Evolutionary conservation across 2,797 vertebrate genomes (phyloP).

Genomic region (Periophthalmus magnuspinnatus): DNA sequence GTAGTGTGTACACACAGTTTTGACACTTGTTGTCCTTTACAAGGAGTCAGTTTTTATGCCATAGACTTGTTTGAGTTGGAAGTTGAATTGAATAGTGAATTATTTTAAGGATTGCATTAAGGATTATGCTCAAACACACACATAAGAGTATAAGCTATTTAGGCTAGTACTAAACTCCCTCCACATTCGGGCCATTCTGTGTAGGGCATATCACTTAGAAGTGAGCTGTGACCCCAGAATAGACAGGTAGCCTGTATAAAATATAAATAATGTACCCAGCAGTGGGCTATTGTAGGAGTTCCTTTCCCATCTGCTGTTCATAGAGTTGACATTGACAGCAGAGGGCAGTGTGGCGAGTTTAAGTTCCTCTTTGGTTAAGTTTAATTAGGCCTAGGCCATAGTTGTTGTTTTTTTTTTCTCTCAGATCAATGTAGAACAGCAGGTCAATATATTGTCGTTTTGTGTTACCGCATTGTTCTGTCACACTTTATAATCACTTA

Average conservation of each 20-base stretch:
- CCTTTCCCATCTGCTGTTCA: background rate
- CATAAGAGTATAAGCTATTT: no score
- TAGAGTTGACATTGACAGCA: background rate
- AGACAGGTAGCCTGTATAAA: background rate
- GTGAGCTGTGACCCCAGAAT: background rate
- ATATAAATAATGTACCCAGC: background rate
- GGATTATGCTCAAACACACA: no score
- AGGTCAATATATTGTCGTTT: background rate
- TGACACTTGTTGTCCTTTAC: no score
- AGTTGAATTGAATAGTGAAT: no score
- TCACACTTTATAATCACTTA: no score
- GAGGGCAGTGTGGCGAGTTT: constrained; percentile 1
- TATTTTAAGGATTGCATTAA: no score
- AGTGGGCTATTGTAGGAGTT: background rate
- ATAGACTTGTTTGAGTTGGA: no score
- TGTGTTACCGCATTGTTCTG: background rate
- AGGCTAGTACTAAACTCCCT: no score
- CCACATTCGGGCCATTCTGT: no score
- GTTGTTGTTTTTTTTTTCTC: background rate
- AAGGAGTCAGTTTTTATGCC: no score
- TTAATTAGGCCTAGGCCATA: background rate
- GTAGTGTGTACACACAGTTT: background rate
- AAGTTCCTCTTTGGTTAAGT: background rate
- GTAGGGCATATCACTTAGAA: background rate
- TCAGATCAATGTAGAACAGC: background rate